Evolutionary conservation across 2,888 invertebrate genomes (phyloP), one percentile per base, ranked within the genome.

Genomic region (Anthophora plumipes): DNA sequence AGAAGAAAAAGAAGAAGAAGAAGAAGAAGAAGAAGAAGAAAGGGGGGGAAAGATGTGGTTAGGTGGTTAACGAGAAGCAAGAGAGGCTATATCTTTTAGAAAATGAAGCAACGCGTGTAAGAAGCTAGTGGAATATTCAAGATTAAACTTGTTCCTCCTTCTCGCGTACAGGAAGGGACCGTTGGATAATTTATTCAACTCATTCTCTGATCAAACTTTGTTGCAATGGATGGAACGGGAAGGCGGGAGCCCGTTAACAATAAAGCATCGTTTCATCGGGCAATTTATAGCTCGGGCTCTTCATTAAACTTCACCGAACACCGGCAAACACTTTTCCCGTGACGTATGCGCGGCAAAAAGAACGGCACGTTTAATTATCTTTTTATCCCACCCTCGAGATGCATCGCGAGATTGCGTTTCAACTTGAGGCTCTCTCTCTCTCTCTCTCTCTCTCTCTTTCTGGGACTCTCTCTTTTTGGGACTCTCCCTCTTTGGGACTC

Each of bases 291-390:
- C 66, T 41, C 17, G 7, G 25, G 31, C 9, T 22, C 55, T 80
- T 80, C 71, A 22, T 66, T 55, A 25, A 80, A 71, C 39, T 77
- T 60, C 50, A 2, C 46, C 39, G 43, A 39, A 37, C 46, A 25
- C 14, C 20, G 52, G 31, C 25, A 8, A 41, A 48, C 25, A 17
- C 12, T 43, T 63, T 37, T 39, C 46, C 4, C 52, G 54, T 12
- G n/a, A 11, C 11, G 39, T 25, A 20, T 22, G 20, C 55, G 52
- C 2, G 1, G 61, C 57, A 57, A 48, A 57, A 25, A 55, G 37
- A 60, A 71, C 41, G 41, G 22, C 25, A 31, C 59, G 78, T 57
- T 73, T 80, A 80, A 80, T 80, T 73, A 80, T 79, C 54, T 61
- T 64, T 80, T 80, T 63, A 68, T 68, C 63, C 69, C 25, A 48